Conservation (phyloP, 1,140 invertebrate genomes). For the Drosophila malerkotliana region DNA sequence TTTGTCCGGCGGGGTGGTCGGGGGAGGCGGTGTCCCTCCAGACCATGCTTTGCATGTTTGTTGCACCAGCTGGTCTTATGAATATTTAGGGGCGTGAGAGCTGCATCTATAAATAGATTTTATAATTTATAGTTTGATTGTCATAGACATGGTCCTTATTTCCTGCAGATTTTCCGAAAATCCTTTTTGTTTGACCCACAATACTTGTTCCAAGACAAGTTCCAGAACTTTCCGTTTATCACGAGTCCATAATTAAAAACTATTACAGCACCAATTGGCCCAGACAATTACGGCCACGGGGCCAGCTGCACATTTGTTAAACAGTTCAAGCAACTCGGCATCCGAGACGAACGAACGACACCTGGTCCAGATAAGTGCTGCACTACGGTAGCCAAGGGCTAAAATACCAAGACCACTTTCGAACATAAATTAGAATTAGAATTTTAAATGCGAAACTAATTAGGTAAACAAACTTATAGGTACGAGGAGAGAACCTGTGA, state of each 20-base stretch:
- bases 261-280: slow-evolving; percentile 69
- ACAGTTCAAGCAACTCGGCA: slow-evolving; percentile 53
- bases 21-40: not conserved
- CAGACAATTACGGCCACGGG: slow-evolving; percentile 42
- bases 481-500: slow-evolving; percentile 67
- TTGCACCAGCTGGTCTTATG: slow-evolving; percentile 34
- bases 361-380: slow-evolving; percentile 68
- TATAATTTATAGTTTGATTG: slow-evolving; percentile 12
- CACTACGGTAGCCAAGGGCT: slow-evolving; percentile 36
- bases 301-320: slow-evolving; percentile 56
- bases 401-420: slow-evolving; percentile 61
- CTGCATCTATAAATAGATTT: slow-evolving; percentile 14
- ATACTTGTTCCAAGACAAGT: too few species aligned
- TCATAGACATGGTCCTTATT: not conserved
- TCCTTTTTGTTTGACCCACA: not conserved
- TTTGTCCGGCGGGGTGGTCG: slow-evolving; percentile 9
- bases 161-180: not conserved
- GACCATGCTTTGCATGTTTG: slow-evolving; percentile 43
- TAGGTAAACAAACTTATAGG: slow-evolving; percentile 44
- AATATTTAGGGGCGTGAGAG: slow-evolving; percentile 45
- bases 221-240: slow-evolving; percentile 1
- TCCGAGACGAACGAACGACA: slow-evolving; percentile 41
- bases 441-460: slow-evolving; percentile 76
- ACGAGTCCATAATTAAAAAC: slow-evolving; percentile 70
- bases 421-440: slow-evolving; percentile 80